Conservation (phyloP, 2,888 invertebrate genomes). For the Lepetodrilus schrolli region DNA sequence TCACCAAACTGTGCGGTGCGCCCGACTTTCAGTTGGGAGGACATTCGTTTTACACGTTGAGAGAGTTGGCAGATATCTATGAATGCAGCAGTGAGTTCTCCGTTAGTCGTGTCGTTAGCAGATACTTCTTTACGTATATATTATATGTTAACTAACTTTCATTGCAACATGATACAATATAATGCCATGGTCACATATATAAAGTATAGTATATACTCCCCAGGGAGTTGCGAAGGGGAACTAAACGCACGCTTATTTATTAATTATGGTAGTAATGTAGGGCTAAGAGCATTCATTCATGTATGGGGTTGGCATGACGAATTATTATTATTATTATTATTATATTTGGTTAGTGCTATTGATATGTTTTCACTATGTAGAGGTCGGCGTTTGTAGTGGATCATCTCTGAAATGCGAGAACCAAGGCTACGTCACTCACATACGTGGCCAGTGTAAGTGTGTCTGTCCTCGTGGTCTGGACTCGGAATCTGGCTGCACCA, state of each 20-base stretch:
- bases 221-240: no score
- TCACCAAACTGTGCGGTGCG: no score
- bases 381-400: no score
- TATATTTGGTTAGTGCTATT: background rate
- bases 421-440: conserved; percentile 14
- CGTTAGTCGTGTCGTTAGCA: no score
- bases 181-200: no score
- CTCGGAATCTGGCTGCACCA: background rate
- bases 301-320: background rate
- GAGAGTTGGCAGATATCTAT: background rate
- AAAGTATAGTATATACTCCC: no score
- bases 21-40: background rate
- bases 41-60: background rate
- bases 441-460: conserved; percentile 19
- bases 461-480: conserved; percentile 21
- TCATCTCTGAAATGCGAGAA: conserved; percentile 1
- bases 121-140: no score
- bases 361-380: background rate
- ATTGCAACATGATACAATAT: no score
- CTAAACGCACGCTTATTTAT: no score
- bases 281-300: no score
- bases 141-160: no score
- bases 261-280: no score
- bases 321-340: background rate
- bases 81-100: background rate